Base-by-base conservation (phyloP, 2,888 invertebrate species). In the Cheilosia vernalis region DNA sequence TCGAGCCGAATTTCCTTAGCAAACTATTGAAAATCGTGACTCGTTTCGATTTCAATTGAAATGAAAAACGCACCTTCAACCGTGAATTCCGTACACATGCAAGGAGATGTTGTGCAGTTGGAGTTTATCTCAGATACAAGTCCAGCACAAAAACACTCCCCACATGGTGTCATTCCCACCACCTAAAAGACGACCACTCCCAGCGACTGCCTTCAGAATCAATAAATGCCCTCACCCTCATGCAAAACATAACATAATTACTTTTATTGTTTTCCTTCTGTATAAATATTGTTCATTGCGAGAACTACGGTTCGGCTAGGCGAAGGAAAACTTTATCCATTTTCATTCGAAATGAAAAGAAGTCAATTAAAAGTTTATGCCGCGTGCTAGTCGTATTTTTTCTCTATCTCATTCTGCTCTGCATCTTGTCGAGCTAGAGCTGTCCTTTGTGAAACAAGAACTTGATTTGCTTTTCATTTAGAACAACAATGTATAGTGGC, bases 301-400 rank as follows among this genome's bases (percentile, higher is more conserved):
- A 51, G 33, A 42, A 72, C 42, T 55, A 42, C 13, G 7, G 55
- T 9, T 51, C 15, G 24, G 10, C 10, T 58, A 13, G 15, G 21
- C 15, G 15, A 13, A 19, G 24, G 56, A 53, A 74, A 80, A 74
- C 70, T 84, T 84, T 76, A 84, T 84, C 80, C 69, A 80, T 74
- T 84, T 76, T 44, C 53, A 80, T 84, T 84, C 74, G 49, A 76
- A 74, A 84, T 70, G 80, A 84, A 84, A 69, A 76, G 74, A 80
- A 84, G 80, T 84, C 84, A 80, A 84, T 80, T 84, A 80, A 84
- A 84, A 84, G 67, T 84, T 84, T 80, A 64, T 80, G 58, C 60
- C 53, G 67, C 70, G 58, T 73, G 55, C 72, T 61, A 49, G 5
- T 64, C 33, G 55, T 55, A 42, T 56, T 67, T 66, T 44, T 67